Base-by-base conservation (phyloP, 2,113 vertebrate genomes). In the Alethe castanea region DNA sequence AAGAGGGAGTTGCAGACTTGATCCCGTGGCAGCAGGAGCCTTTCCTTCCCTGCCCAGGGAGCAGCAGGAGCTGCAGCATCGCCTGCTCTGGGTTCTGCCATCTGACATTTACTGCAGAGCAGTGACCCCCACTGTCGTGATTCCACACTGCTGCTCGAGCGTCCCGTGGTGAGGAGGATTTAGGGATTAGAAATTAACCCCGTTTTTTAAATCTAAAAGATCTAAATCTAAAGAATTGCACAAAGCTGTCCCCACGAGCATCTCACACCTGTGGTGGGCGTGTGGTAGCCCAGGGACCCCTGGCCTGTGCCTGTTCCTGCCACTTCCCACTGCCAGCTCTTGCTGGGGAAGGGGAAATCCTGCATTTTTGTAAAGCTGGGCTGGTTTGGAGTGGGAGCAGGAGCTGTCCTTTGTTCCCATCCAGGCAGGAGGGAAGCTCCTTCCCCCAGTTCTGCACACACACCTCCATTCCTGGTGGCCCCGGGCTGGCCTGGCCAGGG, bases 201-300 rank as follows among this genome's bases (percentile, higher is more conserved):
- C 0, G 0, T 14, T 12, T 60, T 57, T 61, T 1, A 5, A 81
- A 66, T 38, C 17, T n/a, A 7, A 40, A 67, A 40, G 40, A 40
- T 40, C 40, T 1, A 5, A 81, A 66, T 38, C 17, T n/a, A 7
- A 40, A 67, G 22, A 33, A 11, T 50, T 38, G 76, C 81, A 33
- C 83, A 18, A 6, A 66, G 28, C 5, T 7, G 8, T 87, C 29
- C 90, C 38, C 14, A 4, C 2, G 2, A 52, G 40, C 14, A 1
- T 13, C 9, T 62, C 28, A 20, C 64, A 3, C 19, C 2, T 0
- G 0, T 1, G 1, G 0, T 14, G 72, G n/a, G 3, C 11, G 44
- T 5, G 31, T 17, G 5, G 14, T 6, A 56, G 53, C 44, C 57
- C 66, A 3, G 8, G 44, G 35, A 20, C 5, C 4, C 22, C 36